Conservation (phyloP, 2,797 vertebrate genomes). For the Falco novaeseelandiae region DNA sequence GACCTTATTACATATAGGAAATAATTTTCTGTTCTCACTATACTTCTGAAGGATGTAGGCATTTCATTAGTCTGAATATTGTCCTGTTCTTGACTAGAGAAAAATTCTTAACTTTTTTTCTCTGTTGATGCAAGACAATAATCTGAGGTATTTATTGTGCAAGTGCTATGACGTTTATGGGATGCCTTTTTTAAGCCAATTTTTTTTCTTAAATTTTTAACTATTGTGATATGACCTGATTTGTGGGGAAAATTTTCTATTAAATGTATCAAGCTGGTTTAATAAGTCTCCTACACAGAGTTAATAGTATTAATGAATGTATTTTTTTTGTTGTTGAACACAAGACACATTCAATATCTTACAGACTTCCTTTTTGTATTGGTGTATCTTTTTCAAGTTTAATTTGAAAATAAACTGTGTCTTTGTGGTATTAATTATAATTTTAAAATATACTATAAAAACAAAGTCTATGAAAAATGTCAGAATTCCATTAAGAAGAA, state of each 20-base stretch:
- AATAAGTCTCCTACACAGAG: constrained; percentile 1
- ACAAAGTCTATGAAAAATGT: not conserved
- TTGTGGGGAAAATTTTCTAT: not conserved
- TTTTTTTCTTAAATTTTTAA: not conserved
- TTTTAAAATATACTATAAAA: not conserved
- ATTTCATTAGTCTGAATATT: constrained; percentile 4
- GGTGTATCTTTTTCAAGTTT: not conserved
- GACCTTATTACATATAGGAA: not conserved
- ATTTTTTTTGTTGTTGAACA: not conserved
- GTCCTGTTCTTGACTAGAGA: not conserved
- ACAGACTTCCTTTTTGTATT: not conserved
- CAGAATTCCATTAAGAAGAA: not conserved
- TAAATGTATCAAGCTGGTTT: constrained; percentile 33
- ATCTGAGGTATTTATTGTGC: not conserved
- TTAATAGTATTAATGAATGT: not conserved
- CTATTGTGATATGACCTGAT: constrained; percentile 20
- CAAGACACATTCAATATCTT: not conserved
- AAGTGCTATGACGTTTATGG: not conserved
- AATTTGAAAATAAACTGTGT: not conserved
- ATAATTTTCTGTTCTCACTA: not conserved
- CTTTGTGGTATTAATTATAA: not conserved
- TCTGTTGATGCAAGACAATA: not conserved
- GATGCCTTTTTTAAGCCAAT: not conserved
- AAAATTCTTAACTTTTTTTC: not conserved
- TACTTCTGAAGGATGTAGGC: constrained; percentile 10